These are phyloP conservation scores for Amphibalanus amphitrite DNA, from an alignment of 1,140 invertebrate genomes.

Conservation along the genomic window DNA sequence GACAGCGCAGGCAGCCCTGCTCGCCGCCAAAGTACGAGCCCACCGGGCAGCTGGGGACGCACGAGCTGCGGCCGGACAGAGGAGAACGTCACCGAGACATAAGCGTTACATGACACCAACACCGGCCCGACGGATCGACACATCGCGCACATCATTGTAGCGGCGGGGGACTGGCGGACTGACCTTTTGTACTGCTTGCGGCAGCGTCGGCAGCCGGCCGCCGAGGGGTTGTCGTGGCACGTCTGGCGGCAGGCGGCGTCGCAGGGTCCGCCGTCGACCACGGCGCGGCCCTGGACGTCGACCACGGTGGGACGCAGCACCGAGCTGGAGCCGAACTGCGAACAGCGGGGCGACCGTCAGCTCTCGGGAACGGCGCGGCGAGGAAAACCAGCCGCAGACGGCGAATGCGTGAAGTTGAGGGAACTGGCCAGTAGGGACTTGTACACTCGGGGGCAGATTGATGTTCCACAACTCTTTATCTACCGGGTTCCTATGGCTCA, in stretches of 20 bases:
- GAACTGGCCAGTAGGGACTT: too few species aligned
- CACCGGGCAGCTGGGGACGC: neutral
- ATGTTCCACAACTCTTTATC: too few species aligned
- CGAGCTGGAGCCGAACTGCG: neutral
- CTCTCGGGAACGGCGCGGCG: too few species aligned
- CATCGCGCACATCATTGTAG: too few species aligned
- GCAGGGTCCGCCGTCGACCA: neutral
- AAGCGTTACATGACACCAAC: too few species aligned
- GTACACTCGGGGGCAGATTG: too few species aligned
- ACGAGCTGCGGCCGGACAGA: neutral
- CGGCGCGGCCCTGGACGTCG: neutral
- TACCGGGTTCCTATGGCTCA: too few species aligned
- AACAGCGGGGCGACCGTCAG: too few species aligned
- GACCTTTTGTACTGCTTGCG: neutral
- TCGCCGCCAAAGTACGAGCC: neutral
- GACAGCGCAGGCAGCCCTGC: neutral
- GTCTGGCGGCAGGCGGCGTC: neutral
- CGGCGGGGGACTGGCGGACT: neutral
- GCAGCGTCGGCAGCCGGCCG: neutral
- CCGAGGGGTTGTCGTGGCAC: neutral
- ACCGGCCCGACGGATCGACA: too few species aligned
- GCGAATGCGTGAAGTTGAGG: too few species aligned
- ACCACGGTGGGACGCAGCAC: neutral
- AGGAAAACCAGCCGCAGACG: too few species aligned
- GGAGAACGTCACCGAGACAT: too few species aligned